These are phyloP conservation scores for Polypedilum pembai DNA, from an alignment of 1,140 invertebrate species.

Conservation along the genomic window DNA sequence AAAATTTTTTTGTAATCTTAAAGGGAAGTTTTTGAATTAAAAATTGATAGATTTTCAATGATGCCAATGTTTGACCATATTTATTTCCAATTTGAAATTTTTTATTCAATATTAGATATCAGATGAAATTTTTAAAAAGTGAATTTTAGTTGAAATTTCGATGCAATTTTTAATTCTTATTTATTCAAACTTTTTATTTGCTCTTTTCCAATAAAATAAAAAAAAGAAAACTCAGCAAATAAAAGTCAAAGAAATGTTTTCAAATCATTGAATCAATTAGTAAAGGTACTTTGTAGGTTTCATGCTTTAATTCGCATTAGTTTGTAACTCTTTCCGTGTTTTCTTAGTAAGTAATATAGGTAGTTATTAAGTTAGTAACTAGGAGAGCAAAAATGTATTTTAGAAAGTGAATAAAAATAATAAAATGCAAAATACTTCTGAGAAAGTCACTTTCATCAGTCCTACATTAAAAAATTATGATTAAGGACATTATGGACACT, in stretches of 20 bases:
- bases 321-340: too few species aligned
- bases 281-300: constrained; percentile 18
- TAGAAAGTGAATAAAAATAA: too few species aligned
- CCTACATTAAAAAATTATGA: too few species aligned
- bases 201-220: neutral
- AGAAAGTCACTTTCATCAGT: too few species aligned
- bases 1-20: neutral
- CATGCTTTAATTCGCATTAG: neutral
- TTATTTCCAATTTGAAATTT: neutral
- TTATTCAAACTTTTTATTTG: constrained; percentile 9
- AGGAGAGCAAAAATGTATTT: too few species aligned
- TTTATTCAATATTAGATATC: neutral
- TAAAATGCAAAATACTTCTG: too few species aligned
- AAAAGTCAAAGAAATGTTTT: neutral
- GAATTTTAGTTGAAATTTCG: neutral
- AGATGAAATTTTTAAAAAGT: neutral
- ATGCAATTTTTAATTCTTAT: constrained; percentile 1
- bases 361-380: too few species aligned
- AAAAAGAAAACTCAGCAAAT: neutral
- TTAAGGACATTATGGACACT: too few species aligned
- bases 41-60: neutral
- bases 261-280: constrained; percentile 6
- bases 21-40: constrained; percentile 1
- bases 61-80: constrained; percentile 21
- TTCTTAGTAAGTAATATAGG: too few species aligned